These are phyloP conservation scores for Tribolium freemani DNA, from an alignment of 2,888 invertebrate genomes.

Conservation along the genomic window DNA sequence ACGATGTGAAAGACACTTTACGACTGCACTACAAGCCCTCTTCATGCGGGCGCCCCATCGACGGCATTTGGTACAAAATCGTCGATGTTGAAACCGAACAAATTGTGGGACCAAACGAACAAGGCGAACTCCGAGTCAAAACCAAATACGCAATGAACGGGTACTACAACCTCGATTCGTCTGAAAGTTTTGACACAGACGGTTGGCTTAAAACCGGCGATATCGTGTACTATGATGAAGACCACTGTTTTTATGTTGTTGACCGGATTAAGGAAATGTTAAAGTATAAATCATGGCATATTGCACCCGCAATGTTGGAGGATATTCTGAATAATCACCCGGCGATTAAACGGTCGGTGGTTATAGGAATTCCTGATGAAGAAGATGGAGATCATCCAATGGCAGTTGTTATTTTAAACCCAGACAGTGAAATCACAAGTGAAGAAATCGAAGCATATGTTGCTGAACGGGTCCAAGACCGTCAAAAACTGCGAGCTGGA, in stretches of 20 bases:
- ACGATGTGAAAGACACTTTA: slow-evolving; percentile 55
- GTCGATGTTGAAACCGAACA: slow-evolving; percentile 59
- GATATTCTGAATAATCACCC: slow-evolving; percentile 59
- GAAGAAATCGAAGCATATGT: slow-evolving; percentile 58
- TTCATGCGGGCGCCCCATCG: slow-evolving; percentile 56
- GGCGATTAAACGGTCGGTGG: slow-evolving; percentile 55
- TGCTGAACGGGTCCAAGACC: slow-evolving; percentile 57
- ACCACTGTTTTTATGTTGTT: slow-evolving; percentile 69
- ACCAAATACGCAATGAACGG: slow-evolving; percentile 64
- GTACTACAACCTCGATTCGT: slow-evolving; percentile 69
- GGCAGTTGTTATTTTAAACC: slow-evolving; percentile 54
- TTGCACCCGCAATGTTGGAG: slow-evolving; percentile 63
- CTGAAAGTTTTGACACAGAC: slow-evolving; percentile 66
- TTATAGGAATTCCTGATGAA: slow-evolving; percentile 61
- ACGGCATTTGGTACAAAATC: slow-evolving; percentile 58
- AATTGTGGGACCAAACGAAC: slow-evolving; percentile 63
- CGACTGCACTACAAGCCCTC: slow-evolving; percentile 55
- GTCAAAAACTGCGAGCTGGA: slow-evolving; percentile 61
- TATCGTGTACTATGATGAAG: slow-evolving; percentile 69
- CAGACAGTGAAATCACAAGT: slow-evolving; percentile 41
- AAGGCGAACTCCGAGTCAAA: slow-evolving; percentile 71
- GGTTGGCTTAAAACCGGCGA: slow-evolving; percentile 72
- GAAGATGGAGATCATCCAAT: slow-evolving; percentile 62
- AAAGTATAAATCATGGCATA: slow-evolving; percentile 70
- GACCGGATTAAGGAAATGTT: slow-evolving; percentile 71